Conservation (phyloP, 2,113 vertebrate genomes). For the Zosterops borbonicus region DNA sequence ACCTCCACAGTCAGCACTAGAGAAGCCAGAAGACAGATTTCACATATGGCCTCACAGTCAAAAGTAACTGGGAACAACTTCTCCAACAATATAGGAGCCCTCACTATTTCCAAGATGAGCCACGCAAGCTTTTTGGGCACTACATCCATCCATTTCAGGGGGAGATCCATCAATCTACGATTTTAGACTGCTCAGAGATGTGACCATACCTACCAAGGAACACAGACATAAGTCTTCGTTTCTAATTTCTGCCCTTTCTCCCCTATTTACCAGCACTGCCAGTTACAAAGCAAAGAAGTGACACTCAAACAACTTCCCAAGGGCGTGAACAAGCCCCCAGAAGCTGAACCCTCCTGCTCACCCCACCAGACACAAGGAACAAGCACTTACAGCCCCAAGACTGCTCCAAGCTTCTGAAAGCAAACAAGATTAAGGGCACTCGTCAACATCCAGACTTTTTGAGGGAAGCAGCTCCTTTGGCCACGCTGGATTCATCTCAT, state of each 20-base stretch:
- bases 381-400: background rate
- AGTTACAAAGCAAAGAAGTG: background rate
- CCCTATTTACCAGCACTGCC: background rate
- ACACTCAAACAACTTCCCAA: background rate
- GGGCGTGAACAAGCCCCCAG: accelerated
- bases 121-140: background rate
- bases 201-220: background rate
- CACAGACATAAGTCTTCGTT: accelerated
- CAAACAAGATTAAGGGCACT: background rate
- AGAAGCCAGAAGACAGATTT: background rate
- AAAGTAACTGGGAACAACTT: background rate
- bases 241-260: background rate
- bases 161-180: accelerated
- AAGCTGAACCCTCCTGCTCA: background rate
- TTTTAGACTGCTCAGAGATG: background rate
- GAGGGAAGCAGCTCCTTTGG: background rate
- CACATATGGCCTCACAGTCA: accelerated
- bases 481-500: background rate
- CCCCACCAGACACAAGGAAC: background rate
- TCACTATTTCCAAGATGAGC: background rate
- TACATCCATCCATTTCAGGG: background rate
- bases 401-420: background rate
- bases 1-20: background rate
- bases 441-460: background rate
- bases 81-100: background rate